A percentile compares a stretch with the other conserved stretches of the same genome.
These are phyloP conservation scores for Sycophila sp. DNA, from an alignment of 1,140 invertebrate species.

Conservation along the genomic window DNA sequence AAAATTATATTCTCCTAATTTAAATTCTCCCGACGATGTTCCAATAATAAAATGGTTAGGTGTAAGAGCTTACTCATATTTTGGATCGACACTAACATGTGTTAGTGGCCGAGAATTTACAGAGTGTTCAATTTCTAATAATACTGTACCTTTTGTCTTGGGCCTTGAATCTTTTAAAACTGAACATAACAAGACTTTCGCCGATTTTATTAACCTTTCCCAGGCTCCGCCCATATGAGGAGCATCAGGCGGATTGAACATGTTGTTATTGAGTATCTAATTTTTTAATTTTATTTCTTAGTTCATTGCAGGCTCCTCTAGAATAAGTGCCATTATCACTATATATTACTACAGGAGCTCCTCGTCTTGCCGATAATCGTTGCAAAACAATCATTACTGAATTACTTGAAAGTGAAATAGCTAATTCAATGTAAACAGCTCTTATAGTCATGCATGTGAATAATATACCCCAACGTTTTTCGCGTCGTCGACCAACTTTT, in stretches of 20 bases:
- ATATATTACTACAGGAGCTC: slow-evolving; percentile 25
- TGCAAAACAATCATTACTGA: slow-evolving; percentile 43
- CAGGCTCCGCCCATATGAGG: slow-evolving; percentile 16
- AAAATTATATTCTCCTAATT: neutral
- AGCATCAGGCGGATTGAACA: slow-evolving; percentile 9
- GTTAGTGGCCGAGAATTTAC: slow-evolving; percentile 19
- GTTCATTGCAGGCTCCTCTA: slow-evolving; percentile 45
- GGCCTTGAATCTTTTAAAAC: neutral
- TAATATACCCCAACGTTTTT: slow-evolving; percentile 54
- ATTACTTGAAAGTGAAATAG: slow-evolving; percentile 35
- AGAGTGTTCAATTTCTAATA: slow-evolving; percentile 2
- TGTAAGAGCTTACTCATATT: slow-evolving; percentile 36
- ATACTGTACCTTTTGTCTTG: neutral
- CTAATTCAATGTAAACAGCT: slow-evolving; percentile 48
- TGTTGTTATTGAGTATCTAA: slow-evolving; percentile 18
- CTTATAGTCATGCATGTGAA: slow-evolving; percentile 44
- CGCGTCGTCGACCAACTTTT: slow-evolving; percentile 38
- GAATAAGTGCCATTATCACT: slow-evolving; percentile 51
- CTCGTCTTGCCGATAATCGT: slow-evolving; percentile 43
- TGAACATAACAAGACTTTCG: neutral
- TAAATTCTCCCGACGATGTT: neutral
- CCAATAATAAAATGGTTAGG: slow-evolving; percentile 53
- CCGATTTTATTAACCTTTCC: neutral
- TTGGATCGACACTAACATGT: slow-evolving; percentile 32
- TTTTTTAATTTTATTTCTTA: slow-evolving; percentile 35